Conservation (phyloP, 2,113 vertebrate species). For the Microtus oregoni region DNA sequence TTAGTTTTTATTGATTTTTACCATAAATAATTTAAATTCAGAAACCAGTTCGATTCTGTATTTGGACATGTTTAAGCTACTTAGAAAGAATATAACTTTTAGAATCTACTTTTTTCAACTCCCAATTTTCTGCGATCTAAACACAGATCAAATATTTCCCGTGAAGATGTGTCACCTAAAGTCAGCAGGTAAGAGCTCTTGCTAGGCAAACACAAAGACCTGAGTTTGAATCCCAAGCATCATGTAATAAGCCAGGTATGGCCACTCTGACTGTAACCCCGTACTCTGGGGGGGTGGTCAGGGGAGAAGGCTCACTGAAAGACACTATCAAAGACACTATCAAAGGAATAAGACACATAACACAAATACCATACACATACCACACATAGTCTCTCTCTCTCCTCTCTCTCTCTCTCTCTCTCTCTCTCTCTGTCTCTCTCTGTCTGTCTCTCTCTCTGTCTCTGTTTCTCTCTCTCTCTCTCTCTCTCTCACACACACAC, state of each 20-base stretch:
- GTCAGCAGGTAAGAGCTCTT: too few species aligned
- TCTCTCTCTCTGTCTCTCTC: neutral
- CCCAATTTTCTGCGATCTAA: conserved; percentile 27
- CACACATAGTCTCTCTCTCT: neutral
- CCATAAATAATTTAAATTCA: conserved; percentile 3
- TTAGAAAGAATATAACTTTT: neutral
- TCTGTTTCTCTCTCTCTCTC: neutral
- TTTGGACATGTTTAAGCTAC: neutral
- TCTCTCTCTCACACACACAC: neutral
- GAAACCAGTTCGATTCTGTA: neutral
- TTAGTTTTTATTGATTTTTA: neutral
- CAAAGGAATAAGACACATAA: too few species aligned
- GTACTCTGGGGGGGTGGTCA: neutral
- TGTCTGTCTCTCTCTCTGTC: neutral
- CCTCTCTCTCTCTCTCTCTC: neutral
- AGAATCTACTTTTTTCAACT: neutral
- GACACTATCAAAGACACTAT: too few species aligned
- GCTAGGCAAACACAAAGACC: neutral
- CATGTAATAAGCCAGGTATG: neutral
- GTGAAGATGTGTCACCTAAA: neutral
- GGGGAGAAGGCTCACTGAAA: too few species aligned
- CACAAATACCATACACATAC: too few species aligned
- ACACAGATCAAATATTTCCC: neutral
- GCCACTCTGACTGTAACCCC: neutral
- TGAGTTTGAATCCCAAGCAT: neutral